phyloP scores from a whole-genome alignment of 2,888 invertebrate genomes.

The Caenorhabditis zanzibari region DNA sequence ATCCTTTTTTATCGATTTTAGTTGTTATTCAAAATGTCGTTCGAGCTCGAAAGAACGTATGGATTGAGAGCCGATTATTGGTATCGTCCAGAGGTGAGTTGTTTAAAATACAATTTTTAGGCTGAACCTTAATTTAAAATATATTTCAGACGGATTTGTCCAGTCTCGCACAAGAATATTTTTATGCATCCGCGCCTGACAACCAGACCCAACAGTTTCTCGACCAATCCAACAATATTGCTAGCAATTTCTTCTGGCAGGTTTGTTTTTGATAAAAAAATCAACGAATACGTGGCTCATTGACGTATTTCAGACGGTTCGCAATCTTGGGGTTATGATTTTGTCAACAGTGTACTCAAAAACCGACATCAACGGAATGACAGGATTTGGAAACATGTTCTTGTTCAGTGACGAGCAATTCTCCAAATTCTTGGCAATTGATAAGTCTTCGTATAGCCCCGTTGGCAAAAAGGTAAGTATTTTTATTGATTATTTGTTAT shows the following conservation, averaged over 20 bases:
- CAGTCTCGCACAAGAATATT: constrained; percentile 14
- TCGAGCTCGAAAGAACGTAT: constrained; percentile 49
- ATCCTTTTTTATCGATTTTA: constrained; percentile 13
- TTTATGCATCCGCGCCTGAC: constrained; percentile 58
- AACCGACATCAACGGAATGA: constrained; percentile 94
- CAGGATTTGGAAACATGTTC: constrained; percentile 92
- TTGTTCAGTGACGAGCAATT: constrained; percentile 93
- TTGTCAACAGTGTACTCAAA: constrained; percentile 94
- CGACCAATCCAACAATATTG: constrained; percentile 67
- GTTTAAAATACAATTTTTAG: background rate
- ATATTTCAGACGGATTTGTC: constrained; percentile 38
- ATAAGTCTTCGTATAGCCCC: constrained; percentile 60
- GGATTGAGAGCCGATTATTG: constrained; percentile 51
- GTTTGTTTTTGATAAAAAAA: constrained; percentile 37
- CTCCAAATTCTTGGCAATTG: constrained; percentile 86
- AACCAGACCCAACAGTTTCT: constrained; percentile 72
- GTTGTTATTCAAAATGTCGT: constrained; percentile 18
- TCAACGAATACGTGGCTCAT: too few species aligned
- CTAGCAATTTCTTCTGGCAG: constrained; percentile 73
- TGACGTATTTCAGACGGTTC: constrained; percentile 90
- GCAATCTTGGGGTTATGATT: constrained; percentile 91
- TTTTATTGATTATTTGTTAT: background rate
- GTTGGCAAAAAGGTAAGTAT: constrained; percentile 59
- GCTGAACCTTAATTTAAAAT: background rate
- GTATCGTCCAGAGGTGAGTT: constrained; percentile 58